A percentile compares a stretch with the other conserved stretches of the same genome.
Evolutionary conservation across 2,113 vertebrate genomes (phyloP).

Genomic region (Brachyhypopomus occidentalis): DNA sequence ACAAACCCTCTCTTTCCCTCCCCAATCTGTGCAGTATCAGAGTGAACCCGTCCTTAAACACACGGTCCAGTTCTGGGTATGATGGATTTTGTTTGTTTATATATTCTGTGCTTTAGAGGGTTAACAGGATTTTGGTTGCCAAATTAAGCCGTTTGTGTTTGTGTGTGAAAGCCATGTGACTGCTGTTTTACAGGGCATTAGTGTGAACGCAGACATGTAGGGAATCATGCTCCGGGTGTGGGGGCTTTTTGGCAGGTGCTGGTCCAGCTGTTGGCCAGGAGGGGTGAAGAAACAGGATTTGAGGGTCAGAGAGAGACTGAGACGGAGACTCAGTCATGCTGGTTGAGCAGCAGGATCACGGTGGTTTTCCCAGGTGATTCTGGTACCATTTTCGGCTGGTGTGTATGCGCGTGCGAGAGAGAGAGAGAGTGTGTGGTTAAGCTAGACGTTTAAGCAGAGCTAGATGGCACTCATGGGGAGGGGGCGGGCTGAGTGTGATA

Average conservation of each 20-base stretch:
- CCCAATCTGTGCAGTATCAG: background rate
- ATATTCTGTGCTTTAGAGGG: background rate
- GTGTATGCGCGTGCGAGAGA: constrained; percentile 14
- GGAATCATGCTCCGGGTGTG: constrained; percentile 19
- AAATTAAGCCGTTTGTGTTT: background rate
- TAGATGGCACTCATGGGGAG: constrained; percentile 22
- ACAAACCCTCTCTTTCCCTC: too few species aligned
- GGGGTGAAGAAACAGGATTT: constrained; percentile 3
- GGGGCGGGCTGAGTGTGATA: constrained; percentile 25
- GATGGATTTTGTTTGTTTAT: background rate
- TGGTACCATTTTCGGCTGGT: background rate
- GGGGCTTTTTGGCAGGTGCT: constrained; percentile 1
- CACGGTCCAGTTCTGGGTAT: background rate
- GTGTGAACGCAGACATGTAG: background rate
- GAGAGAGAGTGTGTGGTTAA: constrained; percentile 53
- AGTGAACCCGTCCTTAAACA: too few species aligned
- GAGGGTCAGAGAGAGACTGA: background rate
- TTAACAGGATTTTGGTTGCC: background rate
- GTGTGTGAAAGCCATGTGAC: background rate
- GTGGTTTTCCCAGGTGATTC: background rate
- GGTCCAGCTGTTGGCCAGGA: constrained; percentile 12
- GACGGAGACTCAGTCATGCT: background rate
- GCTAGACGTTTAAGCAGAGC: constrained; percentile 47
- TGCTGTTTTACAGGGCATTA: constrained; percentile 8
- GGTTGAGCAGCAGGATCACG: constrained; percentile 3